A percentile compares a stretch with the other conserved stretches of the same genome.
These are phyloP conservation scores for Pyxicephalus adspersus DNA, from an alignment of 2,113 vertebrate genomes.

Conservation along the genomic window DNA sequence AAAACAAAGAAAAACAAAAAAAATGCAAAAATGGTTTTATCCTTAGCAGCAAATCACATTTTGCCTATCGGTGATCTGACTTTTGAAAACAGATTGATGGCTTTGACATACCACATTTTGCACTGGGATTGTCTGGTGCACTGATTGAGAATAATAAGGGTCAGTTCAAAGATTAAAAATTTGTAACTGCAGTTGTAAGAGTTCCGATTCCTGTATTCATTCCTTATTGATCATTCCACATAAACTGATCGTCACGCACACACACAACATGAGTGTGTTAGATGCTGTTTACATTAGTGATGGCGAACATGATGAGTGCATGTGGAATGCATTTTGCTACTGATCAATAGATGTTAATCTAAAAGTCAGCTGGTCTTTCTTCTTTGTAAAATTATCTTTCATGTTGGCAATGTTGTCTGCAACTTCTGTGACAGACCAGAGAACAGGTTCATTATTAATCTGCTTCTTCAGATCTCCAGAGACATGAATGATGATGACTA, in stretches of 20 bases:
- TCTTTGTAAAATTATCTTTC: slow-evolving; percentile 26
- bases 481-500: not conserved
- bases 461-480: slow-evolving; percentile 41
- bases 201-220: slow-evolving; percentile 14
- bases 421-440: not conserved
- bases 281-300: slow-evolving; percentile 56
- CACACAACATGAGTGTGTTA: slow-evolving; percentile 33
- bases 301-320: slow-evolving; percentile 32
- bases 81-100: too few species aligned
- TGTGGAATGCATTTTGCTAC: slow-evolving; percentile 62
- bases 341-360: slow-evolving; percentile 58
- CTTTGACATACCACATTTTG: too few species aligned
- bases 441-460: slow-evolving; percentile 37
- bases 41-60: too few species aligned
- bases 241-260: slow-evolving; percentile 39
- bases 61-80: too few species aligned
- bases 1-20: too few species aligned
- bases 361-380: slow-evolving; percentile 58
- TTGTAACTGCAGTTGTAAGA: not conserved
- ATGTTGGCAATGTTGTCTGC: slow-evolving; percentile 37
- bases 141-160: too few species aligned
- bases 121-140: too few species aligned
- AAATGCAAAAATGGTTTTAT: too few species aligned
- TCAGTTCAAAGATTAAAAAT: not conserved
- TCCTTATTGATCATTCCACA: slow-evolving; percentile 31